A percentile compares a stretch with the other conserved stretches of the same genome.
Conservation (phyloP, 2,888 invertebrate genomes). For the Limenitis camilla region DNA sequence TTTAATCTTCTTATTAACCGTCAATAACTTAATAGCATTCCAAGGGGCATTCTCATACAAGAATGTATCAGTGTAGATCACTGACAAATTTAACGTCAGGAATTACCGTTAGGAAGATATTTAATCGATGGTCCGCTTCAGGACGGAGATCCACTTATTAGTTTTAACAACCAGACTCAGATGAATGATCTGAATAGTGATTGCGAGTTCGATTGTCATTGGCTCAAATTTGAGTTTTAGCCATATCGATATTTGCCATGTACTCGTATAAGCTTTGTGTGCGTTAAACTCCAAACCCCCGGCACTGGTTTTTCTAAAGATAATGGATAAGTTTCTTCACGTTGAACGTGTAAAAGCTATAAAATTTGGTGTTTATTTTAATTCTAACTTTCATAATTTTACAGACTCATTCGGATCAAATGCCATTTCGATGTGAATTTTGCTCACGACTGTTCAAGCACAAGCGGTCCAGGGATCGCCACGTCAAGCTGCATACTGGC, state of each 20-base stretch:
- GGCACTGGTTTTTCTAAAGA: too few species aligned
- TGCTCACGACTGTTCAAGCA: constrained; percentile 95
- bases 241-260: background rate
- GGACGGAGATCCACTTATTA: too few species aligned
- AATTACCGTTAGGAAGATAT: background rate
- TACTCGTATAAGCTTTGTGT: too few species aligned
- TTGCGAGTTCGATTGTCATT: too few species aligned
- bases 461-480: constrained; percentile 93
- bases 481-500: constrained; percentile 94
- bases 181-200: too few species aligned
- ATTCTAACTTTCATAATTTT: constrained; percentile 41
- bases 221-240: too few species aligned
- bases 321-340: too few species aligned
- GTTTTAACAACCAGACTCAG: too few species aligned
- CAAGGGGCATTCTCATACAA: constrained; percentile 31
- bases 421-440: constrained; percentile 94
- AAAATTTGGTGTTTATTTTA: background rate
- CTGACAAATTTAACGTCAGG: background rate
- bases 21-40: background rate
- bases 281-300: too few species aligned
- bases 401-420: constrained; percentile 93
- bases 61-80: constrained; percentile 32
- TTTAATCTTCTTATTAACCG: constrained; percentile 1
- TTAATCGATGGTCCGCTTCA: too few species aligned
- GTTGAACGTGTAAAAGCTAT: too few species aligned